Evolutionary conservation across 2,888 invertebrate species (phyloP).

Genomic region (Germaria angustata): DNA sequence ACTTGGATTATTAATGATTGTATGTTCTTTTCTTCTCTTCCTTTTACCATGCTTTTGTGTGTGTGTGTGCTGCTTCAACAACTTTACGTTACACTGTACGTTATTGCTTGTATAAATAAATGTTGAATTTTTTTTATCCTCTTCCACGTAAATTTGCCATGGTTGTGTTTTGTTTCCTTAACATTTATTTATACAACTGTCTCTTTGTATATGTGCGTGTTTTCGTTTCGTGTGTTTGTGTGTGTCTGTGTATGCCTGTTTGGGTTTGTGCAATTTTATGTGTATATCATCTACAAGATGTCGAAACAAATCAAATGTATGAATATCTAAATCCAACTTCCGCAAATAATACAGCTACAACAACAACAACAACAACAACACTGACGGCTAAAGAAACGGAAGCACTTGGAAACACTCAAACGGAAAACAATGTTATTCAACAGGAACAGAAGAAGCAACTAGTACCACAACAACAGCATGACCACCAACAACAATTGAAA

Average conservation of each 20-base stretch:
- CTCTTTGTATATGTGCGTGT: background rate
- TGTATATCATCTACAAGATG: slow-evolving; percentile 67
- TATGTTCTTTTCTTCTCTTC: slow-evolving; percentile 49
- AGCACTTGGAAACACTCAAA: slow-evolving; percentile 56
- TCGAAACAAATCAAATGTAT: slow-evolving; percentile 74
- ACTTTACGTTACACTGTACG: background rate
- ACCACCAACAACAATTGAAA: slow-evolving; percentile 17
- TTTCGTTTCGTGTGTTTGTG: background rate
- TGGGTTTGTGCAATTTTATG: slow-evolving; percentile 66
- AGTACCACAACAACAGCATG: slow-evolving; percentile 26
- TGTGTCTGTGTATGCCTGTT: slow-evolving; percentile 57
- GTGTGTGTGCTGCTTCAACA: background rate
- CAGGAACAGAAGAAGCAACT: slow-evolving; percentile 8
- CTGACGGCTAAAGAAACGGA: slow-evolving; percentile 47
- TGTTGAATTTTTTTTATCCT: slow-evolving; percentile 6
- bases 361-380: no score
- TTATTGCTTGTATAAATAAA: background rate
- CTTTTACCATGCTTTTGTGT: background rate
- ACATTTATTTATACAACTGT: slow-evolving; percentile 27
- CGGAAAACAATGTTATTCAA: slow-evolving; percentile 50
- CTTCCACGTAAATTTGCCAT: background rate
- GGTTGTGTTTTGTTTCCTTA: slow-evolving; percentile 19
- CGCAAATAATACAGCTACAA: slow-evolving; percentile 68
- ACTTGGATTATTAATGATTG: slow-evolving; percentile 67
- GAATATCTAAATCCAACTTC: slow-evolving; percentile 68